Evolutionary conservation across 2,888 invertebrate genomes (phyloP), one percentile per base, ranked within the genome.

Genomic region (Ornithoptera alexandrae): DNA sequence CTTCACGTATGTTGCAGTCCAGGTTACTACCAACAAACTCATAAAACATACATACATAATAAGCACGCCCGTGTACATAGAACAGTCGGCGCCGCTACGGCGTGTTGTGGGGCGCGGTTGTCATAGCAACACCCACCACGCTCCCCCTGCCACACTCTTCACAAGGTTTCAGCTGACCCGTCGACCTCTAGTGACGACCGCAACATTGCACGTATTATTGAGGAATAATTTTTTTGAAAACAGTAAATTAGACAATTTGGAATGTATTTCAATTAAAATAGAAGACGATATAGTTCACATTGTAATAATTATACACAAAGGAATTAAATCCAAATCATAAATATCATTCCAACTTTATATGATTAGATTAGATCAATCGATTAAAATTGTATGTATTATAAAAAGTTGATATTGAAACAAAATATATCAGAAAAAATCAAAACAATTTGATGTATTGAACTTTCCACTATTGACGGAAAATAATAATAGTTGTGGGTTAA

Each of bases 101-200:
- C 91, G 92, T 91, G 92, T 92, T 91, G 90, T 90, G 86, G 90
- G 89, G 88, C 87, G 82, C 84, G 79, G 90, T 91, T 82, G 82
- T 79, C 82, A 88, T 88, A 84, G 81, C 78, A 77, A 91, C 88
- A 74, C 77, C 75, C 77, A 78, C 79, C 76, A 75, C 76, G 80
- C 77, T 69, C 68, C 65, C 73, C 72, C 78, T 74, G 83, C 78
- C 79, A 82, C 79, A 75, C 79, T 82, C 53, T 39, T 58, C 70
- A 24, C 66, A 57, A 39, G 58, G 67, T 56, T 67, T 84, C 87
- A 87, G 87, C 88, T 90, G 90, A 91, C 90, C 90, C 86, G 86
- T 73, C 89, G 89, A 89, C 89, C 89, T 88, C 86, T 84, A 84
- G 84, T 86, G 89, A 88, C 83, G 89, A 85, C 59, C 59, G 83